Evolutionary conservation across 2,888 invertebrate species (phyloP), one percentile per base, ranked within the genome.

Genomic region (Watsonalla cultraria): DNA sequence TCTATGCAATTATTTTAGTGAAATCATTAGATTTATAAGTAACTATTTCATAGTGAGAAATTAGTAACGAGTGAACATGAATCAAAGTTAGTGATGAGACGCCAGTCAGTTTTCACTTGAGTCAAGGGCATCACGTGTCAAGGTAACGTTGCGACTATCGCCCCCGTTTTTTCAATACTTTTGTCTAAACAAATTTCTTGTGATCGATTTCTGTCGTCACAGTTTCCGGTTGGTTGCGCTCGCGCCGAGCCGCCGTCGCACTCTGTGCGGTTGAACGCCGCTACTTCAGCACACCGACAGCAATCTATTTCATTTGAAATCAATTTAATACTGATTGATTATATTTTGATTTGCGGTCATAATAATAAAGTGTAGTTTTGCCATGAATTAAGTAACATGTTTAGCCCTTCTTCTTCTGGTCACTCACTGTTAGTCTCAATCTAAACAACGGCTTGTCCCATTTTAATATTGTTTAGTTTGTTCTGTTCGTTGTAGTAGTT

Each of bases 41-140:
- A 24, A 24, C 24, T 24, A 24, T 24, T 24, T 24, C 24, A 42
- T 42, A 42, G 8, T 49, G 5, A 39, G 5, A 14, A 49, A 49
- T 8, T 35, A 39, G 35, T 11, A 37, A 33, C n/a, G 33, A 37
- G 15, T 14, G 35, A 37, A n/a, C 9, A 13, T 49, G 14, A 49
- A 37, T 13, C 6, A 9, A 49, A 37, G 49, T 37, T 8, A 42
- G 59, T 67, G 70, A 78, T 76, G 73, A 66, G 65, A 65, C 61
- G 53, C 57, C 65, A 61, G 62, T 58, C 62, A 67, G 79, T 84
- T 90, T 90, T 90, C 90, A 75, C 90, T 70, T 66, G 68, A 86
- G 84, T 88, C 90, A 90, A 90, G 90, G 90, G 72, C 82, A 74
- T 58, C 61, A 45, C 68, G 70, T 82, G 88, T 90, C 90, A 90